Conservation (phyloP, 2,797 vertebrate species). For the Numenius phaeopus region DNA sequence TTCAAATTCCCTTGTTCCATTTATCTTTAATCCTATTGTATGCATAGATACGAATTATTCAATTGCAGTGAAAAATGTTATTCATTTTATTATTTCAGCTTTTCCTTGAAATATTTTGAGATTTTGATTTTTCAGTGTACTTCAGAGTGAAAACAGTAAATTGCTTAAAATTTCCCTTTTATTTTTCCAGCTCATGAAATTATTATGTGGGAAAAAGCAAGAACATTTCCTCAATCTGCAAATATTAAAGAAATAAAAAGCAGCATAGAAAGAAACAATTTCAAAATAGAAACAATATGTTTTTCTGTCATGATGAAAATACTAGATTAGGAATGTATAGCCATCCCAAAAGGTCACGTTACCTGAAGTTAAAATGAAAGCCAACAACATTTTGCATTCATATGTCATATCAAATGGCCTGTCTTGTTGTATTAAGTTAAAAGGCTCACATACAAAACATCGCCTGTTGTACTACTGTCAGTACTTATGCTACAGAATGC, state of each 20-base stretch:
- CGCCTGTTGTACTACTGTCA: background rate
- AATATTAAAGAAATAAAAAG: background rate
- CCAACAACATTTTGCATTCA: background rate
- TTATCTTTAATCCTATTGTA: conserved; percentile 6
- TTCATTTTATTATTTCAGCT: background rate
- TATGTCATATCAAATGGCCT: background rate
- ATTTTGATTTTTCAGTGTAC: background rate
- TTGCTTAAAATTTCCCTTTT: background rate
- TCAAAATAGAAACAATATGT: background rate
- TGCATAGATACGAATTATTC: background rate
- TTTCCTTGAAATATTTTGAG: conserved; percentile 16
- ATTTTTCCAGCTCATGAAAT: background rate
- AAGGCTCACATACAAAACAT: background rate
- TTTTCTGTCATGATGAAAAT: background rate
- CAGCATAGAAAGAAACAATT: background rate
- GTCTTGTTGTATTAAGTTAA: background rate
- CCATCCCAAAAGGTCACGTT: background rate
- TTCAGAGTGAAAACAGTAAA: background rate
- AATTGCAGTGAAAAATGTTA: background rate
- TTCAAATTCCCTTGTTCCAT: background rate
- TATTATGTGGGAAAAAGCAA: background rate
- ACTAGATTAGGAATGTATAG: background rate
- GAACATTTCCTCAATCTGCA: background rate
- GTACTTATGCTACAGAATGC: fast-evolving
- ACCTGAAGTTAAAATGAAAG: background rate